Percentiles rank a stretch among this genome's conserved stretches.
Evolutionary conservation across 2,888 invertebrate genomes (phyloP).

Genomic region (Lysandra coridon): DNA sequence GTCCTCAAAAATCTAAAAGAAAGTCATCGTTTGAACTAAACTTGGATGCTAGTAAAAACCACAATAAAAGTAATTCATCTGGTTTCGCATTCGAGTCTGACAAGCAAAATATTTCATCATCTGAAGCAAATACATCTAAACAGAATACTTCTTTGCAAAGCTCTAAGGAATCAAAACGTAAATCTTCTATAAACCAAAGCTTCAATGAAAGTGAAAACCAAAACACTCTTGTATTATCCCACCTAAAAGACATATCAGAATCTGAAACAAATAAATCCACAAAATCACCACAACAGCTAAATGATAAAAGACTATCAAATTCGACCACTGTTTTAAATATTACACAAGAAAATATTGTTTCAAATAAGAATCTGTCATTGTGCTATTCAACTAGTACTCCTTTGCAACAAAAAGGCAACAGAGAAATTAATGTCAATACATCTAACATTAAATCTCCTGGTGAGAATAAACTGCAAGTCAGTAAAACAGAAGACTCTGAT

Average conservation of each 20-base stretch:
- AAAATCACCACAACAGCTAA: conserved; percentile 48
- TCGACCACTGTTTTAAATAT: conserved; percentile 48
- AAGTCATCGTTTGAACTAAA: conserved; percentile 46
- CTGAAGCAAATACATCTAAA: conserved; percentile 31
- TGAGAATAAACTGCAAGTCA: conserved; percentile 37
- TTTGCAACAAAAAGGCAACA: conserved; percentile 55
- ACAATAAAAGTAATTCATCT: conserved; percentile 54
- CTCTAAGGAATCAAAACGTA: conserved; percentile 47
- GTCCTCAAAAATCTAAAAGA: conserved; percentile 45
- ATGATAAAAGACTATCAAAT: conserved; percentile 50
- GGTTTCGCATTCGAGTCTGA: background rate
- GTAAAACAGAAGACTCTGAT: conserved; percentile 33
- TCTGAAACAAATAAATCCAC: conserved; percentile 47
- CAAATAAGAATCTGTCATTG: conserved; percentile 52
- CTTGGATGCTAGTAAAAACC: conserved; percentile 49
- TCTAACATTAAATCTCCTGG: conserved; percentile 26
- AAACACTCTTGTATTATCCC: conserved; percentile 61
- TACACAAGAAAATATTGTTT: conserved; percentile 46
- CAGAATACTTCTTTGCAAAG: conserved; percentile 19
- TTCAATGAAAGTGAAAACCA: conserved; percentile 50
- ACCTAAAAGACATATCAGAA: conserved; percentile 58
- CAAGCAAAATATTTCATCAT: conserved; percentile 1
- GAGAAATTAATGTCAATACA: conserved; percentile 20
- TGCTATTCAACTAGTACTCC: conserved; percentile 68
- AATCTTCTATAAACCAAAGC: conserved; percentile 45